Conservation (phyloP, 1,140 invertebrate species). For the Orius insidiosus region DNA sequence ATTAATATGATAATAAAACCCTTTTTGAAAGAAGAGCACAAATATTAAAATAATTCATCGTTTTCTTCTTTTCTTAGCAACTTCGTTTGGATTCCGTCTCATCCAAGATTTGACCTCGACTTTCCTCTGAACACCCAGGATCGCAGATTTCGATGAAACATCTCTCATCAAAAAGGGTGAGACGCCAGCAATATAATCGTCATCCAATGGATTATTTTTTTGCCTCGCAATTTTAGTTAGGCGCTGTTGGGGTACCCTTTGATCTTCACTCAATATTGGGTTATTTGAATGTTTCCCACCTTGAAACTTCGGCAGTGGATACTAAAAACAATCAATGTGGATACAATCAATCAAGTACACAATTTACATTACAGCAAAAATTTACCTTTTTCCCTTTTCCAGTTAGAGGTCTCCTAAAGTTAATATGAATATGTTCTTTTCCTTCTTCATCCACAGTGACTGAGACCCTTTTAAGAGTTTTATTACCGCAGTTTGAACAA, state of each 20-base stretch:
- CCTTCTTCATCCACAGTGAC: conserved; percentile 80
- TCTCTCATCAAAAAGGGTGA: conserved; percentile 79
- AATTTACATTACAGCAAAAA: conserved; percentile 6
- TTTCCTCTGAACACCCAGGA: conserved; percentile 49
- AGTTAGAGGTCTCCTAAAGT: conserved; percentile 58
- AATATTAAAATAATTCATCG: conserved; percentile 22
- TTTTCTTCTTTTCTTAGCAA: conserved; percentile 30
- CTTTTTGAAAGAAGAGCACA: neutral
- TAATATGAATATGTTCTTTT: conserved; percentile 71
- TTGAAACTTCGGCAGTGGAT: conserved; percentile 61
- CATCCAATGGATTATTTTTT: conserved; percentile 71
- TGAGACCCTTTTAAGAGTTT: conserved; percentile 78
- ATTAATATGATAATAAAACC: too few relatives aligned
- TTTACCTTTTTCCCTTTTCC: conserved; percentile 65
- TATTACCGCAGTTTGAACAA: conserved; percentile 87
- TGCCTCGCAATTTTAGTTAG: conserved; percentile 52
- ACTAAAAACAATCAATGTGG: conserved; percentile 35
- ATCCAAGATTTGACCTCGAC: conserved; percentile 57
- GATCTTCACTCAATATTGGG: conserved; percentile 76
- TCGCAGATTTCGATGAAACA: conserved; percentile 75
- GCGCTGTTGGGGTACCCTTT: conserved; percentile 67
- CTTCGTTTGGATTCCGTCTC: conserved; percentile 67
- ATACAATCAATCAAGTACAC: neutral
- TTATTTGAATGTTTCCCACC: conserved; percentile 87
- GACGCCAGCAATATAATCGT: conserved; percentile 67